Evolutionary conservation across 2,113 vertebrate genomes (phyloP), one percentile per base, ranked within the genome.

Genomic region (Microtus richardsoni): DNA sequence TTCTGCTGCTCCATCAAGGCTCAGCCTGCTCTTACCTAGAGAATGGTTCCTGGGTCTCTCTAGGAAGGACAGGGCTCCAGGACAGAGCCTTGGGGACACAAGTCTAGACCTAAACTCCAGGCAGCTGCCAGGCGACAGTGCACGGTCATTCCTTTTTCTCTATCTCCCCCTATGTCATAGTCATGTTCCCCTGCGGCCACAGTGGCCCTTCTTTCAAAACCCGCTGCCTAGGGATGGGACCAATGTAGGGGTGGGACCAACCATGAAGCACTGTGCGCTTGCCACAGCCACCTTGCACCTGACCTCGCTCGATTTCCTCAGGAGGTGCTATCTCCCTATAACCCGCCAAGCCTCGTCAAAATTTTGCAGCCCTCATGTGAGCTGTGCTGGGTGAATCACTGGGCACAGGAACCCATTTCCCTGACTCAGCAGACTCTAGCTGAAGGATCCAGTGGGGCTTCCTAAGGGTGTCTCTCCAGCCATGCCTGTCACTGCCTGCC

Each of bases 291-390:
- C 86, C 13, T 4, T 71, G 62, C 66, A n/a, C 49, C 33, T 49
- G 22, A 30, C 62, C 33, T 10, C 1, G 5, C 49, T 41, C 2
- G 0, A 28, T 28, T 14, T n/a, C 49, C 12, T 2, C 1, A 7
- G 16, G 71, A 11, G 12, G 1, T 0, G 3, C 17, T 21, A 0
- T 0, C 16, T 41, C n/a, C 3, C 0, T 3, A 7, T 19, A 26
- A 22, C 28, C 4, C 41, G 10, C n/a, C 0, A 0, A 0, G 7
- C 11, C 26, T 71, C 47, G 0, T 13, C 11, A n/a, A 68, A 5
- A 6, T 33, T 58, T 30, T 4, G 1, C 1, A 1, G 5, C 49
- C 0, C 75, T n/a, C 3, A 2, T 8, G 33, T 10, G 36, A 22
- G 47, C 36, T 26, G 1, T 0, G 12, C 62, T 5, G 12, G 0